Conservation (phyloP, 2,113 vertebrate genomes). For the Grallaria varia region DNA sequence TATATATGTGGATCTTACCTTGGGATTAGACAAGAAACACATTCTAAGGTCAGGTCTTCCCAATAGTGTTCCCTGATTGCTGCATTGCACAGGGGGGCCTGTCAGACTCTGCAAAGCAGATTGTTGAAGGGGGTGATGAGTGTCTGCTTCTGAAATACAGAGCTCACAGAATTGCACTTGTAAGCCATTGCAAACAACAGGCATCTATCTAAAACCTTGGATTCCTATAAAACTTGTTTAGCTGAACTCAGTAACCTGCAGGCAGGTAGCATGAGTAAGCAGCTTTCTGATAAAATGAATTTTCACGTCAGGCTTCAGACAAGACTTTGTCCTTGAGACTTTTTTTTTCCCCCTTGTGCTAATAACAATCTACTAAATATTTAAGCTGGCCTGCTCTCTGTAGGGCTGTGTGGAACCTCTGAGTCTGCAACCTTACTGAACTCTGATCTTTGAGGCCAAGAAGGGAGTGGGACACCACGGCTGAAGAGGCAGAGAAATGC, state of each 20-base stretch:
- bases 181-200: neutral
- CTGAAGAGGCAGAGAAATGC: neutral
- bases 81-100: neutral
- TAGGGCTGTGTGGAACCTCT: neutral
- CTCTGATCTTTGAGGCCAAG: constrained; percentile 37
- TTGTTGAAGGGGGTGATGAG: neutral
- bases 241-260: neutral
- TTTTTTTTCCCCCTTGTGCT: neutral
- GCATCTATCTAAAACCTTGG: neutral
- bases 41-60: neutral
- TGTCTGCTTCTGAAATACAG: neutral
- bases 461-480: neutral
- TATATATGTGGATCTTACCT: neutral
- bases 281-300: neutral
- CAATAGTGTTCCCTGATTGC: neutral
- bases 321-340: neutral
- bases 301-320: neutral
- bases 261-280: neutral
- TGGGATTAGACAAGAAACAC: neutral
- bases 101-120: neutral
- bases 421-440: neutral
- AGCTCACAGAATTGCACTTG: neutral
- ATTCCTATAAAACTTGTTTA: neutral
- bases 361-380: neutral
- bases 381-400: neutral